Percentiles rank a stretch among this genome's conserved stretches.
These are phyloP conservation scores for Choloepus didactylus DNA, from an alignment of 2,797 vertebrate genomes.

Conservation along the genomic window DNA sequence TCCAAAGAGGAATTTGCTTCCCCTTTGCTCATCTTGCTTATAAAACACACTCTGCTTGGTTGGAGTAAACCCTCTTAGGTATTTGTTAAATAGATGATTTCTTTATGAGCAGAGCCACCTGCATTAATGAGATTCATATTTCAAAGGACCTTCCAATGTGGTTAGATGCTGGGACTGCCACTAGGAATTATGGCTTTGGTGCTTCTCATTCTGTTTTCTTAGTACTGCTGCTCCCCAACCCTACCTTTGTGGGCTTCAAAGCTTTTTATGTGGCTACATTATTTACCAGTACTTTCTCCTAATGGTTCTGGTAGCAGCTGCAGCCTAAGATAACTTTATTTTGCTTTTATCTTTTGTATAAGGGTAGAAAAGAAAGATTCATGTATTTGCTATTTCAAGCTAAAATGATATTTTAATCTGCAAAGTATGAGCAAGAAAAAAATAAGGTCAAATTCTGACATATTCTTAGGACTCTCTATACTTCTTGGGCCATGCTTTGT, in stretches of 20 bases:
- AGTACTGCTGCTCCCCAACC: background rate
- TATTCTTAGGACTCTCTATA: conserved; percentile 2
- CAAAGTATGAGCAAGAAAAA: conserved; percentile 21
- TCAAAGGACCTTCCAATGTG: background rate
- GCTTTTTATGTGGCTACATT: background rate
- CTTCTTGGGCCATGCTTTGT: background rate
- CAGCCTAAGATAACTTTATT: conserved; percentile 75
- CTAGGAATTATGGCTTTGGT: background rate
- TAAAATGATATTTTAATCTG: conserved; percentile 73
- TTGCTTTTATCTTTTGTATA: conserved; percentile 64
- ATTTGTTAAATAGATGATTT: conserved; percentile 66
- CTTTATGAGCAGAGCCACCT: background rate
- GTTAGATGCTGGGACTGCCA: background rate
- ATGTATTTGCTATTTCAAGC: conserved; percentile 67
- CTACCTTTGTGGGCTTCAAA: conserved; percentile 42
- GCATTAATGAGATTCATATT: conserved; percentile 65
- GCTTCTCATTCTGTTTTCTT: conserved; percentile 18
- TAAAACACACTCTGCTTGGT: background rate
- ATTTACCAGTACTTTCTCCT: conserved; percentile 45
- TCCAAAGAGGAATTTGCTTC: background rate
- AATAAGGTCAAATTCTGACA: conserved; percentile 47
- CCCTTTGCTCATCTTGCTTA: background rate
- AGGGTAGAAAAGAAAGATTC: conserved; percentile 47
- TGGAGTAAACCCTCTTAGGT: background rate
- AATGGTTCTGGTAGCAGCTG: conserved; percentile 59